Percentiles rank a stretch among this genome's conserved stretches.
Conservation (phyloP, 1,140 invertebrate species). For the Drosophila nebulosa region DNA sequence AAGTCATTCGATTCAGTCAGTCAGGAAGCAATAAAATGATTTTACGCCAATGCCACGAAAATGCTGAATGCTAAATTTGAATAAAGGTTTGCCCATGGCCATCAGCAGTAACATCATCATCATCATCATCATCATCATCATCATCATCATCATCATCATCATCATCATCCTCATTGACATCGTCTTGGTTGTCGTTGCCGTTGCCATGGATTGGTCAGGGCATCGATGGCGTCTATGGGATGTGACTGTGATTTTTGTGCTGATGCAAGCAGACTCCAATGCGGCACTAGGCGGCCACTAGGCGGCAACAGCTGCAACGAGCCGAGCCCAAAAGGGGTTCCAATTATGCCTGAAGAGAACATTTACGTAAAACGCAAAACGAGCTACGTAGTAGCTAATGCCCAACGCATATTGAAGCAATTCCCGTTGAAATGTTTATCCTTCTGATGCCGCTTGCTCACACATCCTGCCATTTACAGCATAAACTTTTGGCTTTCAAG, state of each 20-base stretch:
- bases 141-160: background rate
- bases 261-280: constrained; percentile 66
- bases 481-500: constrained; percentile 47
- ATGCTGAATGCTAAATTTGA: constrained; percentile 78
- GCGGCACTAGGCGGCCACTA: constrained; percentile 41
- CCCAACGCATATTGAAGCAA: constrained; percentile 73
- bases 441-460: constrained; percentile 14
- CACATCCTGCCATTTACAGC: constrained; percentile 45
- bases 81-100: constrained; percentile 53
- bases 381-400: constrained; percentile 56
- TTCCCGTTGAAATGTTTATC: constrained; percentile 66
- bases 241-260: constrained; percentile 44
- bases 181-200: background rate
- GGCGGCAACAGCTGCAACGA: constrained; percentile 59
- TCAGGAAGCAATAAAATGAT: constrained; percentile 78
- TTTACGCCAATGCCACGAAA: constrained; percentile 77
- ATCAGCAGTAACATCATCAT: background rate
- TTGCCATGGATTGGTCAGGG: constrained; percentile 22
- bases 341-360: constrained; percentile 64
- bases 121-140: constrained; percentile 8
- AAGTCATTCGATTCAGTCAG: constrained; percentile 77
- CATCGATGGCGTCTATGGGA: constrained; percentile 61
- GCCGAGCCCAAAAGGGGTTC: constrained; percentile 47
- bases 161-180: constrained; percentile 5
- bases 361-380: constrained; percentile 73